phyloP scores from a whole-genome alignment of 2,113 vertebrate genomes.

The Azemiops feae region DNA sequence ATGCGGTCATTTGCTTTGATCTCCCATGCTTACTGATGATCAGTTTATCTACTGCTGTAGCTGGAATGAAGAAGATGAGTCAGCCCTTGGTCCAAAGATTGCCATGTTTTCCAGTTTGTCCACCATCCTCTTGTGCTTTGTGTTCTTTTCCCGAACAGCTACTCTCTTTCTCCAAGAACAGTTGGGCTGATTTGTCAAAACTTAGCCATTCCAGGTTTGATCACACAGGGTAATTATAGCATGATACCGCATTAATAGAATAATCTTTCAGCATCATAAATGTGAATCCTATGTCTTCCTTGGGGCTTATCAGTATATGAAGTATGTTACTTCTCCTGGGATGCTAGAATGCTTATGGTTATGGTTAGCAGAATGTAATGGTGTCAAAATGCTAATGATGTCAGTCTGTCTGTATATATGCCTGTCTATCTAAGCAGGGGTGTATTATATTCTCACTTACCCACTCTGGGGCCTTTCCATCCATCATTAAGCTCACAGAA shows the following conservation, averaged over 20 bases:
- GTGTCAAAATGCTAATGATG: background rate
- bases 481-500: background rate
- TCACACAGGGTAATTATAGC: background rate
- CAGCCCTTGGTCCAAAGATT: background rate
- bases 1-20: conserved; percentile 32
- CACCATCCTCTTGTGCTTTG: fast-evolving
- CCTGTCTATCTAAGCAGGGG: background rate
- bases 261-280: background rate
- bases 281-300: background rate
- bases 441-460: background rate
- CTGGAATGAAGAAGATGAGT: conserved; percentile 30
- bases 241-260: conserved; percentile 1
- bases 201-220: background rate
- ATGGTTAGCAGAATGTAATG: background rate
- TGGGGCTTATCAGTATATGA: background rate
- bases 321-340: background rate
- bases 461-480: background rate
- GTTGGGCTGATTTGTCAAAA: background rate
- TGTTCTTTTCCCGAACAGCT: background rate
- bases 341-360: background rate
- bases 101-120: background rate
- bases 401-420: background rate
- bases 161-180: background rate
- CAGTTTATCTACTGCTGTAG: conserved; percentile 33
- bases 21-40: background rate